phyloP scores from a whole-genome alignment of 2,888 invertebrate species.

The Ectobius pallidus region DNA sequence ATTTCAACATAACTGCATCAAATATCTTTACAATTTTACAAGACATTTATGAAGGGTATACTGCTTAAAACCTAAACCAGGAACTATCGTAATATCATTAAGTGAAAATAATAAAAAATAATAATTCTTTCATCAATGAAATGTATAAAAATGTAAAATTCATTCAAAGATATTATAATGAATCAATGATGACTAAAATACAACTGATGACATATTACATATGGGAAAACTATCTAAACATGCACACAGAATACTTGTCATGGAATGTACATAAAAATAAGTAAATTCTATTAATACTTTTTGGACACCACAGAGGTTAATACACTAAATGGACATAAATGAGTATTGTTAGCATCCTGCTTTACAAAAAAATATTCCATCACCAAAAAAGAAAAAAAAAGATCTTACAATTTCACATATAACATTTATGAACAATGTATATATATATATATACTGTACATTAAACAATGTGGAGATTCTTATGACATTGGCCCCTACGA shows the following conservation, averaged over 20 bases:
- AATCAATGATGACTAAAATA: background rate
- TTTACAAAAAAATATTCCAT: no score
- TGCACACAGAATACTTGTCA: background rate
- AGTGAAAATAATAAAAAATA: background rate
- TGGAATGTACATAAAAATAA: background rate
- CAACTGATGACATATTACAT: no score
- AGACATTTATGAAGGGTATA: no score
- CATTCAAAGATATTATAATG: background rate
- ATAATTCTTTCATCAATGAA: background rate
- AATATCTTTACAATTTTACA: no score
- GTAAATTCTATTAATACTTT: background rate
- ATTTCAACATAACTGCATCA: no score
- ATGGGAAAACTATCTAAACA: no score
- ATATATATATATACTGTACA: constrained; percentile 19
- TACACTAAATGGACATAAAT: background rate
- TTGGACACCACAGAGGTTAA: background rate
- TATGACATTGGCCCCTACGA: constrained; percentile 19
- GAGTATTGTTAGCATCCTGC: no score
- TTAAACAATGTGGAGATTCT: constrained; percentile 2
- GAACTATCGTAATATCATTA: constrained; percentile 5
- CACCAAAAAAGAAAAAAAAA: no score
- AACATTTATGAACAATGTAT: constrained; percentile 13
- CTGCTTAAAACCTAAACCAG: no score
- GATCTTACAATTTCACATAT: constrained; percentile 7
- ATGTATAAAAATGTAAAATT: constrained; percentile 8